Conservation (phyloP, 2,888 invertebrate species). For the Drosophila dives region DNA sequence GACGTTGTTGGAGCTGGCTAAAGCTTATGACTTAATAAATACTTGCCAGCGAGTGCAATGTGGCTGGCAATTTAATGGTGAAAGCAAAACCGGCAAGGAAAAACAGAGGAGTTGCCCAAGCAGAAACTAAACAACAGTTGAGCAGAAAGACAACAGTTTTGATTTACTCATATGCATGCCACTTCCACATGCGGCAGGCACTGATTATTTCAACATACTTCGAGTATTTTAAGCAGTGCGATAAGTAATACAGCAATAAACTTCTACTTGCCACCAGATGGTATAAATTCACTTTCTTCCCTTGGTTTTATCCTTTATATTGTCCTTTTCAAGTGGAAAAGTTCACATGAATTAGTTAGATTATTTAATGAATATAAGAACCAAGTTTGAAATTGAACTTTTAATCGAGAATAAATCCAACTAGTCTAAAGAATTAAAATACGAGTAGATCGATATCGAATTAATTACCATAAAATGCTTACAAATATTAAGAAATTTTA, state of each 20-base stretch:
- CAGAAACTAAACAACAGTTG: neutral
- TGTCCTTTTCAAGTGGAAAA: neutral
- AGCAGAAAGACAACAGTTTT: constrained; percentile 43
- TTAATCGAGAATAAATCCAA: neutral
- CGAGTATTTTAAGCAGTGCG: constrained; percentile 13
- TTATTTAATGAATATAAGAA: too few species aligned
- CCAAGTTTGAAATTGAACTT: neutral
- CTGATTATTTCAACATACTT: constrained; percentile 37
- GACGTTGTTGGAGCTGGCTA: constrained; percentile 22
- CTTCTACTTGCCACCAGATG: constrained; percentile 8
- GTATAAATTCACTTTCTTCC: neutral
- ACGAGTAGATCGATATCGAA: neutral
- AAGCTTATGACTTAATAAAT: constrained; percentile 77
- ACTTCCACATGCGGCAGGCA: constrained; percentile 19
- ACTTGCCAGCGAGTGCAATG: constrained; percentile 71
- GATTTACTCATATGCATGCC: constrained; percentile 58
- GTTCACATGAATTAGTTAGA: neutral
- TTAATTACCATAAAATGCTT: neutral
- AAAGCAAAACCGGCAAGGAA: constrained; percentile 65
- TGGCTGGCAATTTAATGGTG: constrained; percentile 78
- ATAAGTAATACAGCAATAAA: neutral
- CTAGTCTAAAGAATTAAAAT: too few species aligned
- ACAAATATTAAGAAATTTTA: neutral
- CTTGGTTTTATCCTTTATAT: neutral
- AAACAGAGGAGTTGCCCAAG: constrained; percentile 26